Evolutionary conservation across 2,797 vertebrate species (phyloP).

Genomic region (Myripristis jacobus): DNA sequence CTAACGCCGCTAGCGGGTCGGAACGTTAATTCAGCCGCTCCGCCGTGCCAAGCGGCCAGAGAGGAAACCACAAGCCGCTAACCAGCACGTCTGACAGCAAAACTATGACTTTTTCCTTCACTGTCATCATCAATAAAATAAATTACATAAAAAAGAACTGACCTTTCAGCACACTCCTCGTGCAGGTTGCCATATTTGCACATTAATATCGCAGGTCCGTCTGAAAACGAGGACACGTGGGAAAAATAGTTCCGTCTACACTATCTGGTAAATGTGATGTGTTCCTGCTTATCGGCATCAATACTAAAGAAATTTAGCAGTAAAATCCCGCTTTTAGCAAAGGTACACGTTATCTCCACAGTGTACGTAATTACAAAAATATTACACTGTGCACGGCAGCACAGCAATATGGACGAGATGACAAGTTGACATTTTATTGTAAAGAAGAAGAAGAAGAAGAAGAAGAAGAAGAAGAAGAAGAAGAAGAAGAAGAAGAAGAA

Average conservation of each 20-base stretch:
- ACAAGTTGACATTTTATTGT: no score
- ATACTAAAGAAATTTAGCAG: fast-evolving
- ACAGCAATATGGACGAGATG: no score
- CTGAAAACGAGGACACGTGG: background rate
- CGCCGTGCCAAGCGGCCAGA: no score
- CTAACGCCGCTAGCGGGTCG: conserved; percentile 13
- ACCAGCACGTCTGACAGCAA: background rate
- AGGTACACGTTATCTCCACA: no score
- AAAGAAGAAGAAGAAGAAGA: no score
- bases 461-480: no score
- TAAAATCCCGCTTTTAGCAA: background rate
- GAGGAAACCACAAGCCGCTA: background rate
- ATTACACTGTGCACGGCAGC: no score
- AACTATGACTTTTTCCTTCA: fast-evolving
- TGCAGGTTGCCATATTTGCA: conserved; percentile 77
- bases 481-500: no score
- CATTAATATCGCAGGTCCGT: conserved; percentile 40
- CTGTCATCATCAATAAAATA: background rate
- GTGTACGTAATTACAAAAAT: no score
- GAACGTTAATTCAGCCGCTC: no score
- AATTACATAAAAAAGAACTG: conserved; percentile 53
- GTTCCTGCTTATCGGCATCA: fast-evolving
- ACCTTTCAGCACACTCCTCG: conserved; percentile 77
- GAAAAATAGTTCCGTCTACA: conserved; percentile 59
- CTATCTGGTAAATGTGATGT: fast-evolving